Evolutionary conservation across 2,113 vertebrate genomes (phyloP).

Genomic region (Panthera leo): DNA sequence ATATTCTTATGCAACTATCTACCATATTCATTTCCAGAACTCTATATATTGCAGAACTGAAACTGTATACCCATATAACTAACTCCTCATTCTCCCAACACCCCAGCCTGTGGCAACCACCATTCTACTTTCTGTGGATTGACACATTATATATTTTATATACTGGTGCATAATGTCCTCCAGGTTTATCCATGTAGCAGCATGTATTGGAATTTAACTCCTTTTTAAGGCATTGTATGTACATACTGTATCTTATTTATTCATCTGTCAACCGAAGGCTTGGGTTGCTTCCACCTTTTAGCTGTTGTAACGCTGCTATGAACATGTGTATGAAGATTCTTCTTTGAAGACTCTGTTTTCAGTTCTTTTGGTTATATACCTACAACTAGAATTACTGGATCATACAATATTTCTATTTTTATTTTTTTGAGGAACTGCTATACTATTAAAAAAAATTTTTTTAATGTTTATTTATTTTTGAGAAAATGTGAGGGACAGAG

Average conservation of each 20-base stretch:
- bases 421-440: neutral
- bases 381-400: conserved; percentile 21
- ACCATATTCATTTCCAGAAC: neutral
- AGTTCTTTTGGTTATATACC: neutral
- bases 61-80: neutral
- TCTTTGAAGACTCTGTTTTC: neutral
- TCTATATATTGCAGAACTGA: neutral
- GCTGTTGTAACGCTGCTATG: neutral
- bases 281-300: neutral
- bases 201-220: neutral
- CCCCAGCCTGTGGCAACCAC: neutral
- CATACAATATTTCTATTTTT: conserved; percentile 22
- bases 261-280: neutral
- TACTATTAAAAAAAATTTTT: neutral
- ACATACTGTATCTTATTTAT: neutral
- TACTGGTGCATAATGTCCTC: neutral
- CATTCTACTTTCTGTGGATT: neutral
- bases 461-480: no score
- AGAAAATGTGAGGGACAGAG: no score
- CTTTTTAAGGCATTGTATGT: neutral
- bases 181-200: neutral
- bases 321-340: neutral
- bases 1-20: neutral
- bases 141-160: neutral
- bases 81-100: neutral